Percentiles rank a stretch among this genome's conserved stretches.
Evolutionary conservation across 2,888 invertebrate species (phyloP).

Genomic region (Labia minor): DNA sequence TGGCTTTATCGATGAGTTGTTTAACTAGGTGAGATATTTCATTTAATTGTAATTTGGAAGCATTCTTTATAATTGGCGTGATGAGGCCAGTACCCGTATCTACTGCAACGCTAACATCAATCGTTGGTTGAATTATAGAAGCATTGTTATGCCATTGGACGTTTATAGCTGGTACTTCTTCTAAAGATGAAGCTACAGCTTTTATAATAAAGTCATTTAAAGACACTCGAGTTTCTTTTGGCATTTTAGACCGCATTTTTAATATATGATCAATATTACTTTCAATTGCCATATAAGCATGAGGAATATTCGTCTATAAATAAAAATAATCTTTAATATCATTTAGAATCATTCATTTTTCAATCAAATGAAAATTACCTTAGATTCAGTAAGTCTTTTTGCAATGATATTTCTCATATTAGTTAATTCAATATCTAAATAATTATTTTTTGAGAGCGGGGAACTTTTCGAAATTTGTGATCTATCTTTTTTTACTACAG

Average conservation of each 20-base stretch:
- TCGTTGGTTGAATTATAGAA: conserved; percentile 35
- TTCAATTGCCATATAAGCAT: conserved; percentile 49
- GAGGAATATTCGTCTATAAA: conserved; percentile 50
- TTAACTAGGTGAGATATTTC: conserved; percentile 44
- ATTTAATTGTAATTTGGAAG: conserved; percentile 41
- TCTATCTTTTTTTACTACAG: conserved; percentile 23
- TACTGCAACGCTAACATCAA: conserved; percentile 53
- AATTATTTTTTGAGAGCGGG: conserved; percentile 29
- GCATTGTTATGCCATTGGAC: conserved; percentile 39
- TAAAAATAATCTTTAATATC: conserved; percentile 20
- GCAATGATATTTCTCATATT: conserved; percentile 52
- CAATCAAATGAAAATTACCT: conserved; percentile 34
- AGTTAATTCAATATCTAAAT: conserved; percentile 45
- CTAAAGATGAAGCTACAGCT: conserved; percentile 48
- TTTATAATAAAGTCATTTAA: conserved; percentile 57
- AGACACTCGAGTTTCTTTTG: conserved; percentile 45
- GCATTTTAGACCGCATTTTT: conserved; percentile 42
- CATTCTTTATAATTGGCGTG: conserved; percentile 50
- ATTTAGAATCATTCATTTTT: neutral
- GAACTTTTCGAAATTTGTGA: conserved; percentile 20
- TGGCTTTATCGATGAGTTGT: conserved; percentile 46
- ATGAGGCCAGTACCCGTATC: conserved; percentile 54
- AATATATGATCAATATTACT: conserved; percentile 43
- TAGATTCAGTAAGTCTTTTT: conserved; percentile 51
- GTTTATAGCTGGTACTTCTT: conserved; percentile 41